Evolutionary conservation across 2,797 vertebrate species (phyloP), one percentile per base, ranked within the genome.

Genomic region (Paratrypauchen microcephalus): DNA sequence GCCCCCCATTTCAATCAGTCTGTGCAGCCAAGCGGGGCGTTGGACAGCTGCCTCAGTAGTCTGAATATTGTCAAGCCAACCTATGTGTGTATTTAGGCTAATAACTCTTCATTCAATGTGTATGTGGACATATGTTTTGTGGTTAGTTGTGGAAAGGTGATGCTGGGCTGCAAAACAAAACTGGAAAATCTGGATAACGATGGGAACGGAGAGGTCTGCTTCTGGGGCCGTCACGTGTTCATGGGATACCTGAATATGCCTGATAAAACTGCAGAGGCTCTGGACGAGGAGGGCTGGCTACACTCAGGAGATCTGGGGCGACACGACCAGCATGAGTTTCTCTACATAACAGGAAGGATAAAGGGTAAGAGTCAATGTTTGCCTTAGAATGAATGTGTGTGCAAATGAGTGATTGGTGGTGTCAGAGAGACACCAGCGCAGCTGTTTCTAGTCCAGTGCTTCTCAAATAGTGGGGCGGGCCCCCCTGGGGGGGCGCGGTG

Each of bases 331-430:
- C 26, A 85, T 0, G 60, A 81, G 62, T 94, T 90, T 80, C 82
- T 95, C 50, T 95, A 77, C 88, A 93, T 95, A 77, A 95, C 94
- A 16, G 94, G 94, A 55, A 89, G 94, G 59, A 94, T 95, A 71
- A 94, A 95, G 68, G 94, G 94, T 95, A 65, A 71, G 67, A 15
- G 2, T 66, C 50, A 64, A 50, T 7, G 48, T 39, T 39, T 39
- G 36, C 36, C 36, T 39, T 39, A 41, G 39, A 41, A 9, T 41
- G 39, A 41, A 41, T 41, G 39, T 41, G 41, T 45, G 13, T 13
- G 41, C 15, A 45, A 45, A 1, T 45, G 39, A 39, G 39, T 41
- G 39, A 15, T 16, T 15, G 41, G 13, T 16, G 13, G 41, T 45
- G 41, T 45, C 39, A 41, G 39, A 41, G 12, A 41, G 12, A 12